Percentiles rank a stretch among this genome's conserved stretches.
These are phyloP conservation scores for Procavia capensis DNA, from an alignment of 2,113 vertebrate genomes.

Conservation along the genomic window DNA sequence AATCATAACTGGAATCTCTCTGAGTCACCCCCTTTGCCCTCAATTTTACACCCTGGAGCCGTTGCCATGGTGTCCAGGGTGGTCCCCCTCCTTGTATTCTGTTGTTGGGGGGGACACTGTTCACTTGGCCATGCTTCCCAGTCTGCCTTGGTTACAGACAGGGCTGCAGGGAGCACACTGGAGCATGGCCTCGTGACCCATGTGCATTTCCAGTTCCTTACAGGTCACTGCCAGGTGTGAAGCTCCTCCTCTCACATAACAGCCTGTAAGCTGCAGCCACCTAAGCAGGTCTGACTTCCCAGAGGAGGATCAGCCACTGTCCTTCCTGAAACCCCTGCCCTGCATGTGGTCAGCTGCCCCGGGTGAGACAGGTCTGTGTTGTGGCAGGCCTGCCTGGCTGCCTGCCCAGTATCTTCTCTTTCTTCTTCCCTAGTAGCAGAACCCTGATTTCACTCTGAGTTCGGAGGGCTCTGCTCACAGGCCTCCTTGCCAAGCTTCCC, in stretches of 20 bases:
- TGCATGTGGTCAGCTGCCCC: background rate
- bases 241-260: background rate
- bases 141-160: background rate
- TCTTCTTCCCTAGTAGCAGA: background rate
- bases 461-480: too few species aligned
- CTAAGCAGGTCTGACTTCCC: background rate
- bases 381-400: background rate
- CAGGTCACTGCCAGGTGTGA: background rate
- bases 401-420: background rate
- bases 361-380: background rate
- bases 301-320: background rate
- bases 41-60: too few species aligned
- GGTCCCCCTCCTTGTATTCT: background rate
- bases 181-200: background rate
- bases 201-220: background rate
- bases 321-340: background rate
- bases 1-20: background rate
- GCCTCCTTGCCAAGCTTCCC: too few species aligned
- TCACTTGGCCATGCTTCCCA: background rate
- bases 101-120: background rate
- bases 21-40: background rate
- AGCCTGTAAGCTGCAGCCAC: background rate
- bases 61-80: accelerated
- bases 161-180: background rate
- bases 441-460: too few species aligned